Evolutionary conservation across 2,113 vertebrate genomes (phyloP), one percentile per base, ranked within the genome.

Genomic region (Pelobates fuscus): DNA sequence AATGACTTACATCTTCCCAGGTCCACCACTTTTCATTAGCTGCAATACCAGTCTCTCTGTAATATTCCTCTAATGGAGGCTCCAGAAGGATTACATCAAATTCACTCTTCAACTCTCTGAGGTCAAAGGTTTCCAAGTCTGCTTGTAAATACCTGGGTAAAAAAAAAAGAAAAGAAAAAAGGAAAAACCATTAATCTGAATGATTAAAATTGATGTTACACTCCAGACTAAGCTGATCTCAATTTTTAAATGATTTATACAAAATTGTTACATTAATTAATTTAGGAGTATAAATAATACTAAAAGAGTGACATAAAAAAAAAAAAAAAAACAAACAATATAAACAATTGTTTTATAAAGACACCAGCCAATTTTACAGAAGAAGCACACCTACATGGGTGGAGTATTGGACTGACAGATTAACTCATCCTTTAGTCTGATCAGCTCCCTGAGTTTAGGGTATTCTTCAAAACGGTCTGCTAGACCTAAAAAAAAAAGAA

Each of bases 381-480:
- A 49, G 17, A 10, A 14, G 44, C 3, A 41, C 58, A 87, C 94
- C 88, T 90, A 98, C 97, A 99, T 98, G 29, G 97, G 97, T 78
- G 97, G 97, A 60, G 94, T 98, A 86, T 98, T 98, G 71, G 97
- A 98, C 78, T 89, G 90, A 54, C 94, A 88, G 88, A 99, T 98
- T 78, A 97, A 86, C 80, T 98, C 97, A 80, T 98, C 97, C 86
- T 99, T 99, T 67, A 99, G 90, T 67, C 97, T 91, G 80, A 98
- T 99, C 78, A 98, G 90, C 84, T 98, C 97, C 83, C 97, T 88
- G 44, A 97, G 94, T 89, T 99, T 99, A 25, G 97, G 97, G 57
- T 99, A 99, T 84, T 99, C 97, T 88, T 99, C 97, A 89, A 99
- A 99, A 76, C 97, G 89, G 88, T 99, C 97, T 25, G 97, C 97